A percentile compares a stretch with the other conserved stretches of the same genome.
These are phyloP conservation scores for Anas platyrhynchos DNA, from an alignment of 2,113 vertebrate genomes.

Conservation along the genomic window DNA sequence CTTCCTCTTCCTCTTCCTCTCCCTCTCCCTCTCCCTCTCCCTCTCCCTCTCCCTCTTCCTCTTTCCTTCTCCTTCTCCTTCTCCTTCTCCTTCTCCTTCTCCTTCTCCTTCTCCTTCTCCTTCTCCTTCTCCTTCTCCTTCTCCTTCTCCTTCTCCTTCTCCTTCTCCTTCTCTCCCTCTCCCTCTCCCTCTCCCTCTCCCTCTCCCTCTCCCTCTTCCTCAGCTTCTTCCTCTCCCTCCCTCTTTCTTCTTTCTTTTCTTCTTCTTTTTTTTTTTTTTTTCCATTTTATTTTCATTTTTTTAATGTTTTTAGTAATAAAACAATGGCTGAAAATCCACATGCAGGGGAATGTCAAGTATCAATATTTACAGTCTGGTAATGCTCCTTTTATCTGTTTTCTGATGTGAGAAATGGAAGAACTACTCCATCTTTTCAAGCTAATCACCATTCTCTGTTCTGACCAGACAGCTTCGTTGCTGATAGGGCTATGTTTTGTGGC, in stretches of 20 bases:
- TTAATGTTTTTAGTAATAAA: neutral
- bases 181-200: no score
- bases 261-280: neutral
- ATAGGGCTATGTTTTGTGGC: constrained; percentile 32
- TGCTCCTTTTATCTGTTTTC: neutral
- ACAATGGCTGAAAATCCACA: neutral
- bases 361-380: constrained; percentile 8
- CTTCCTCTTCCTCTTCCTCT: no score
- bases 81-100: no score
- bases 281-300: neutral
- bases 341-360: neutral
- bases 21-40: no score
- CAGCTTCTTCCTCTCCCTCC: no score
- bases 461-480: neutral
- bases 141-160: no score
- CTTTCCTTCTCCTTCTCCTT: no score
- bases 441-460: neutral
- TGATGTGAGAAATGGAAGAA: constrained; percentile 3
- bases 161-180: no score
- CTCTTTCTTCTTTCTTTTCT: no score
- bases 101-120: neutral
- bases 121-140: no score
- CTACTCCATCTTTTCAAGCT: neutral
- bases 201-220: no score
- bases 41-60: no score